These are phyloP conservation scores for Drosophila asahinai DNA, from an alignment of 1,140 invertebrate genomes.

Conservation along the genomic window DNA sequence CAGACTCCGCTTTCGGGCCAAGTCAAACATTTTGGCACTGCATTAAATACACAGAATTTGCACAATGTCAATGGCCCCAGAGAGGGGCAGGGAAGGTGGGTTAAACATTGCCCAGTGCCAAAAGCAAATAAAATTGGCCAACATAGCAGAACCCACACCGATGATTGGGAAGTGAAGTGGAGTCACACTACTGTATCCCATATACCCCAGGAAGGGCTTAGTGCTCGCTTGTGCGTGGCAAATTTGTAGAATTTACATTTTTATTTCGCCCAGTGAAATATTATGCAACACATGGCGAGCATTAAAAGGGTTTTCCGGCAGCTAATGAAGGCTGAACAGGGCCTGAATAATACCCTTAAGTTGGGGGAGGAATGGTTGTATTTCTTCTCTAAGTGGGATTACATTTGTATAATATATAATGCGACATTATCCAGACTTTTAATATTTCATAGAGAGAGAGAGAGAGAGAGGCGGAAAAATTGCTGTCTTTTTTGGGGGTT, in stretches of 20 bases:
- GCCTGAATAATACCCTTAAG: constrained; percentile 27
- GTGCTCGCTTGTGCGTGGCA: constrained; percentile 76
- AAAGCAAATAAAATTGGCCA: constrained; percentile 71
- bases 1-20: constrained; percentile 24
- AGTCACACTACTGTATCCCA: constrained; percentile 21
- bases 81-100: background rate
- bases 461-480: background rate
- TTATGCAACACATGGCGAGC: constrained; percentile 75
- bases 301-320: constrained; percentile 49
- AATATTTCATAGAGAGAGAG: constrained; percentile 7
- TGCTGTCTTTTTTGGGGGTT: background rate
- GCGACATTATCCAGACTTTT: constrained; percentile 14
- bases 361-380: background rate
- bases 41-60: constrained; percentile 73
- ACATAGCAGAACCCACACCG: constrained; percentile 28
- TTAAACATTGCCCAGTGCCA: constrained; percentile 64
- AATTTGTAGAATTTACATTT: constrained; percentile 79
- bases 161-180: constrained; percentile 31
- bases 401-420: constrained; percentile 2
- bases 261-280: constrained; percentile 56
- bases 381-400: constrained; percentile 7
- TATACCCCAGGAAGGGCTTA: constrained; percentile 38
- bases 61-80: constrained; percentile 29
- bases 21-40: constrained; percentile 76
- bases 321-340: constrained; percentile 37